Percentiles rank a stretch among this genome's conserved stretches.
Conservation (phyloP, 2,888 invertebrate genomes). For the Lasius platythorax region DNA sequence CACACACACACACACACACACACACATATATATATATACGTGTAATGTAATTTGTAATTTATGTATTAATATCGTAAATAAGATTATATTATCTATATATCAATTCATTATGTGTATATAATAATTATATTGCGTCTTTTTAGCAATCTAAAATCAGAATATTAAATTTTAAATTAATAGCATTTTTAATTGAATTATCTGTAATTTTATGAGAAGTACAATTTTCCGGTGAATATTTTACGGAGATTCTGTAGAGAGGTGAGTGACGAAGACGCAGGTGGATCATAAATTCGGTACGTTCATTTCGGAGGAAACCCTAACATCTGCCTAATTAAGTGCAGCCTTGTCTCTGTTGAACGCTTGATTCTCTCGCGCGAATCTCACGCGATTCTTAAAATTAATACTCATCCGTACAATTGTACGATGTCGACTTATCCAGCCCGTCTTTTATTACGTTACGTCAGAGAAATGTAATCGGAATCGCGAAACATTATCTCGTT, state of each 20-base stretch:
- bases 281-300: slow-evolving; percentile 22
- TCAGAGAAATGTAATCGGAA: background rate
- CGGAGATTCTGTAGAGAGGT: background rate
- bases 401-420: slow-evolving; percentile 5
- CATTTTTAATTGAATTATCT: background rate
- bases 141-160: background rate
- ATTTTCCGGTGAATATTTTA: slow-evolving; percentile 30
- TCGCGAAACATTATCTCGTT: background rate
- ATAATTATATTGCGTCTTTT: background rate
- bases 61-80: background rate
- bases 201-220: background rate
- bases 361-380: slow-evolving; percentile 1
- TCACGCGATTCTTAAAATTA: slow-evolving; percentile 41
- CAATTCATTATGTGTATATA: background rate
- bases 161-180: background rate
- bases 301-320: slow-evolving; percentile 29
- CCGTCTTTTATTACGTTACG: background rate
- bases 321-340: slow-evolving; percentile 35
- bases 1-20: too few relatives aligned
- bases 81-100: background rate
- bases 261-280: slow-evolving; percentile 36
- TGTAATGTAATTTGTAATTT: too few relatives aligned
- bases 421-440: background rate
- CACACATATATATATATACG: too few relatives aligned
- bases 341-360: slow-evolving; percentile 3